phyloP scores from a whole-genome alignment of 53 echinoderm and acorn worm species.

The Holothuria leucospilota region DNA sequence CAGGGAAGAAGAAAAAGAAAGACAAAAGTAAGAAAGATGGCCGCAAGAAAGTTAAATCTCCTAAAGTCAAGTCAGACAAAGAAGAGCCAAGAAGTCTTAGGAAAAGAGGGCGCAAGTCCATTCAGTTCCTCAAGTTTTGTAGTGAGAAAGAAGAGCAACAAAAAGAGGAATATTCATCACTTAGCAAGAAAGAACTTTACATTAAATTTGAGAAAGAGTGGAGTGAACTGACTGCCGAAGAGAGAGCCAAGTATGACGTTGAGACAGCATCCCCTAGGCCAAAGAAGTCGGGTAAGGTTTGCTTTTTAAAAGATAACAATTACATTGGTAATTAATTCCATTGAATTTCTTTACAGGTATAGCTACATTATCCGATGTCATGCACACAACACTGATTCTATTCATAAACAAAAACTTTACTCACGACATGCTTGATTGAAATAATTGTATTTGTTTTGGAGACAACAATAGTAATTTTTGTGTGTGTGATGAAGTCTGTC shows the following conservation, averaged over 20 bases:
- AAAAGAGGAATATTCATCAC: constrained; percentile 67
- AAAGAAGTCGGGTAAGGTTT: constrained; percentile 22
- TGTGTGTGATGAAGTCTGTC: no score
- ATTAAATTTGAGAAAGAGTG: constrained; percentile 84
- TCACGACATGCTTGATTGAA: no score
- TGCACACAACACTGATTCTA: no score
- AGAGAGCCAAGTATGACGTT: constrained; percentile 72
- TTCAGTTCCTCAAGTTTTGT: constrained; percentile 82
- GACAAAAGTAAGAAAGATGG: constrained; percentile 12
- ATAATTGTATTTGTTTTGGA: no score
- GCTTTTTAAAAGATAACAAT: no score
- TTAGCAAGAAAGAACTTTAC: constrained; percentile 76
- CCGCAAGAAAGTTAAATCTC: constrained; percentile 23
- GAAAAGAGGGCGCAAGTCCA: constrained; percentile 87
- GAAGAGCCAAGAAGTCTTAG: constrained; percentile 60
- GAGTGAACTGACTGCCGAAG: constrained; percentile 74
- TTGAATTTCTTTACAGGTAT: no score
- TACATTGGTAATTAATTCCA: no score
- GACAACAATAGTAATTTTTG: no score
- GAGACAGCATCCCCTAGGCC: constrained; percentile 21
- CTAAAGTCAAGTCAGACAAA: constrained; percentile 27
- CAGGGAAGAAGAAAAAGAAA: constrained; percentile 39
- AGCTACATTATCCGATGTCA: no score
- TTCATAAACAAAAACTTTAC: no score
- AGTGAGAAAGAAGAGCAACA: constrained; percentile 67